Evolutionary conservation across 2,888 invertebrate species (phyloP), one percentile per base, ranked within the genome.

Genomic region (Harpalus rubripes): DNA sequence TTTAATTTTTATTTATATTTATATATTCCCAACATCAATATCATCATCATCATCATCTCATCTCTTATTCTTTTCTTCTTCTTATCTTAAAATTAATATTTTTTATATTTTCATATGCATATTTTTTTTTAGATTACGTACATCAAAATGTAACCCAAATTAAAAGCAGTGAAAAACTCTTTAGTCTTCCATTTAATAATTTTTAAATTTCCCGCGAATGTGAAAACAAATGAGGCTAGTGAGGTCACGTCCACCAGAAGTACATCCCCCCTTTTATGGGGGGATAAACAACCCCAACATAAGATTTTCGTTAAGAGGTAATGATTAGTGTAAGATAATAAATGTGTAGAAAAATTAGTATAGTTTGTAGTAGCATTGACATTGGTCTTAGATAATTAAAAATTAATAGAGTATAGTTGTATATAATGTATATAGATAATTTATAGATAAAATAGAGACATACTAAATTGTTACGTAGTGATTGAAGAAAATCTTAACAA

Each of bases 191-290:
- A 61, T 18, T 56, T 12, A 15, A n/a, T 15, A 8, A 5, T 61
- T 15, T 15, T 15, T 39, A 26, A 72, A 72, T 26, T 39, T 16
- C 15, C 16, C 74, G 56, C 79, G 26, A 79, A 80, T 80, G 63
- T 80, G 41, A 41, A 63, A 44, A 56, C 44, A 82, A 44, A 84
- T 84, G 84, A 76, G 84, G 63, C 15, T 84, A 61, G 18, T 84
- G 12, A 63, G 44, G 52, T 59, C 76, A 52, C 84, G 84, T 8
- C 84, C 84, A 7, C 52, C 72, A n/a, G 78, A 84, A 18, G 44
- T 56, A 12, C 52, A 84, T 76, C 84, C 84, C 84, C 84, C 84
- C 84, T 84, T 26, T 44, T 52, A 63, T 52, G 84, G 84, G 84
- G 84, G 84, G 84, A 59, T 84, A 18, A 5, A 44, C 32, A 10